Percentiles rank a stretch among this genome's conserved stretches.
Conservation (phyloP, 2,888 invertebrate species). For the Scaptomyza caliginosa region DNA sequence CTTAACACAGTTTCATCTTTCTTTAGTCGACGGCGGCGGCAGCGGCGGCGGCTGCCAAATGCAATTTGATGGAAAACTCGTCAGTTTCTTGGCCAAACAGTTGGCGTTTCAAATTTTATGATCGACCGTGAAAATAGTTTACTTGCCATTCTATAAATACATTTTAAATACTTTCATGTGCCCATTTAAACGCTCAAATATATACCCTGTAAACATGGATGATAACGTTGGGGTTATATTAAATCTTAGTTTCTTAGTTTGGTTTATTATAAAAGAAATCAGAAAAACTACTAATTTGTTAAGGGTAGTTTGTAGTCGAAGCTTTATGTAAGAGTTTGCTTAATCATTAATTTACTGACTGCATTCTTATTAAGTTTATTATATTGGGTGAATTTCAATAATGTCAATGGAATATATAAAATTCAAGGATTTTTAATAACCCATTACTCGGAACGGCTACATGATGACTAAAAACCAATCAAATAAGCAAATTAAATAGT, state of each 20-base stretch:
- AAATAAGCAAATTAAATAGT: background rate
- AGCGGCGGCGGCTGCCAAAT: constrained; percentile 32
- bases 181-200: constrained; percentile 6
- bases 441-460: too few relatives aligned
- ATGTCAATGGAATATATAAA: too few relatives aligned
- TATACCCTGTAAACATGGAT: constrained; percentile 7
- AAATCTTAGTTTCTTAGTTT: too few relatives aligned
- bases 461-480: background rate
- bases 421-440: too few relatives aligned
- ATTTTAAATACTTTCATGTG: constrained; percentile 26
- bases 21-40: constrained; percentile 7
- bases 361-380: constrained; percentile 4
- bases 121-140: constrained; percentile 24
- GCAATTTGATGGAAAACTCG: constrained; percentile 47
- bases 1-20: constrained; percentile 25
- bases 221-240: background rate
- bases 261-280: too few relatives aligned
- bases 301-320: background rate
- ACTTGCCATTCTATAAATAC: constrained; percentile 20
- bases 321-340: background rate
- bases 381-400: constrained; percentile 6
- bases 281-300: too few relatives aligned
- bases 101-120: constrained; percentile 44
- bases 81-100: constrained; percentile 42
- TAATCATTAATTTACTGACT: background rate